Evolutionary conservation across 2,888 invertebrate species (phyloP).

Genomic region (Agapostemon virescens): DNA sequence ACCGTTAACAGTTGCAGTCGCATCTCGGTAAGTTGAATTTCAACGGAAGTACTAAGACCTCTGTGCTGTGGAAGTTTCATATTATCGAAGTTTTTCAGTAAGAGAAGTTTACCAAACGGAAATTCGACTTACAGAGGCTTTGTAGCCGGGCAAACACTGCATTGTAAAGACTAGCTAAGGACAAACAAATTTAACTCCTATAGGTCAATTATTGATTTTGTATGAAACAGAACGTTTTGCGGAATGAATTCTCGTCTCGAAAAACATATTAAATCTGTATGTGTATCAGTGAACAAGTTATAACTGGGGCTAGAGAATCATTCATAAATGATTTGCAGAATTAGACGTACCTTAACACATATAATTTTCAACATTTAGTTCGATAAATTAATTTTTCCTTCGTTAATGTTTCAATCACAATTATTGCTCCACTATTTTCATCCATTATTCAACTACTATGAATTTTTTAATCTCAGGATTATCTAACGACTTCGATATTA

Average conservation of each 20-base stretch:
- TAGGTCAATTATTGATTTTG: background rate
- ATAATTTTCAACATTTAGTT: background rate
- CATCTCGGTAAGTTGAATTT: background rate
- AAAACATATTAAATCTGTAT: too few relatives aligned
- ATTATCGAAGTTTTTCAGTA: constrained; percentile 12
- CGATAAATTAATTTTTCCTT: background rate
- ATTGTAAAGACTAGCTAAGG: background rate
- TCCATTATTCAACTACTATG: background rate
- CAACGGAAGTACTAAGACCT: background rate
- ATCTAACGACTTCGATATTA: background rate
- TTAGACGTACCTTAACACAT: background rate
- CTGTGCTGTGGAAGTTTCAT: background rate
- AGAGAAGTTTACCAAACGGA: background rate
- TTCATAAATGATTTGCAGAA: background rate
- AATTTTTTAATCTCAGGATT: too few relatives aligned
- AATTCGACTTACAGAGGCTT: background rate
- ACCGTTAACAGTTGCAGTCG: background rate
- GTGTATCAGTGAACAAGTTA: background rate
- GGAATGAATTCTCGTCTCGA: too few relatives aligned
- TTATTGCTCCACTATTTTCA: background rate
- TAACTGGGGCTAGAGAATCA: background rate
- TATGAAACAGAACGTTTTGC: background rate
- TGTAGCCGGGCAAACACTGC: background rate
- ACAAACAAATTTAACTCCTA: background rate
- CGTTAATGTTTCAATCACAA: background rate